Conservation (phyloP, 2,888 invertebrate species). For the Melanophora roralis region DNA sequence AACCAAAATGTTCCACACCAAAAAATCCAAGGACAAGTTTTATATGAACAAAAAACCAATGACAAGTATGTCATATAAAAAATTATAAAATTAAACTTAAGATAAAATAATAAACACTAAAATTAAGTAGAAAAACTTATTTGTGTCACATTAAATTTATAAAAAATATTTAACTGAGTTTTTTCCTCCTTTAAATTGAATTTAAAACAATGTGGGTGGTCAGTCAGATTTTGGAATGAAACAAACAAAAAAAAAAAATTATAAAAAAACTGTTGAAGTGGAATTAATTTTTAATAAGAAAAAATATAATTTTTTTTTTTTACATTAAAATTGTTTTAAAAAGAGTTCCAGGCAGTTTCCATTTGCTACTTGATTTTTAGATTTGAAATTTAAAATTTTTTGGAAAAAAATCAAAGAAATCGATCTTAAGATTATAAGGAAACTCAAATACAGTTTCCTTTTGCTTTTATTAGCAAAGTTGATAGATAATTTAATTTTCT, state of each 20-base stretch:
- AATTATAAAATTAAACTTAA: constrained; percentile 1
- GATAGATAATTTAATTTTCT: no score
- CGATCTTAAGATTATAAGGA: no score
- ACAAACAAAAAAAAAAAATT: neutral
- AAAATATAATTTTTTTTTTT: neutral
- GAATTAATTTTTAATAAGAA: constrained; percentile 11
- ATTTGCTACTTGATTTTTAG: no score
- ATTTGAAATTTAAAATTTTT: no score
- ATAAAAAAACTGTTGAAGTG: constrained; percentile 1
- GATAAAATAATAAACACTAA: constrained; percentile 49
- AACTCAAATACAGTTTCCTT: no score
- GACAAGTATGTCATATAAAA: constrained; percentile 60
- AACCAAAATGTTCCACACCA: constrained; percentile 61
- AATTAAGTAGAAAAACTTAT: constrained; percentile 62
- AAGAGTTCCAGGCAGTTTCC: no score
- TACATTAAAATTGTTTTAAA: neutral
- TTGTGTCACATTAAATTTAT: constrained; percentile 63
- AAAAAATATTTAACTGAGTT: constrained; percentile 35
- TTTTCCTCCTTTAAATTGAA: constrained; percentile 3
- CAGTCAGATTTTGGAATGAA: constrained; percentile 22
- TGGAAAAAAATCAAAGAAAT: no score
- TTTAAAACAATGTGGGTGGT: constrained; percentile 51
- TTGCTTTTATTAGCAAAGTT: no score
- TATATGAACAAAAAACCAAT: constrained; percentile 33
- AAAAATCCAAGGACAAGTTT: constrained; percentile 59